phyloP scores from a whole-genome alignment of 2,113 vertebrate genomes.

The Anoplopoma fimbria region DNA sequence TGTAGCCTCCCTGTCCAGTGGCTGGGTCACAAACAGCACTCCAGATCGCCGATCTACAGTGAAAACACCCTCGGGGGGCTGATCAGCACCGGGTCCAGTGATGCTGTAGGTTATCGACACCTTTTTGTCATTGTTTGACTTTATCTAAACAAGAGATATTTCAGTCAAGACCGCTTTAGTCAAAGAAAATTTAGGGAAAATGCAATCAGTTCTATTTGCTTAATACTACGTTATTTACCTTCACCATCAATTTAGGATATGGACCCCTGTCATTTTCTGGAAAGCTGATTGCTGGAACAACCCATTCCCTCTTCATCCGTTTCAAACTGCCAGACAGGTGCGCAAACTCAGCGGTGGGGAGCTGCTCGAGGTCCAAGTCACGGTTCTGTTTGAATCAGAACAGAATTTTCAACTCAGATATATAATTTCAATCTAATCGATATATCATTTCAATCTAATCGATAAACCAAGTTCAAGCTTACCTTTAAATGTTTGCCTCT shows the following conservation, averaged over 20 bases:
- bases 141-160: constrained; percentile 54
- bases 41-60: constrained; percentile 48
- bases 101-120: constrained; percentile 70
- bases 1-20: constrained; percentile 72
- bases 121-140: constrained; percentile 53
- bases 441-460: not conserved
- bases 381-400: constrained; percentile 24
- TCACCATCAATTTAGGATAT: constrained; percentile 66
- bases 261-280: constrained; percentile 70
- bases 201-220: not conserved
- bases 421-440: not conserved
- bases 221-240: constrained; percentile 40
- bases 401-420: not conserved
- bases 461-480: not conserved
- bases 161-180: not conserved
- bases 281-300: constrained; percentile 65
- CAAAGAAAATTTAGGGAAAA: not conserved
- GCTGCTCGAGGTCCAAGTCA: not conserved
- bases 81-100: constrained; percentile 66
- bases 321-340: constrained; percentile 44
- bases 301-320: constrained; percentile 73
- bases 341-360: constrained; percentile 14
- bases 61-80: constrained; percentile 70
- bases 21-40: constrained; percentile 60
- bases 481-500: not conserved